Evolutionary conservation across 2,888 invertebrate species (phyloP), one percentile per base, ranked within the genome.

Genomic region (Dromius quadrimaculatus): DNA sequence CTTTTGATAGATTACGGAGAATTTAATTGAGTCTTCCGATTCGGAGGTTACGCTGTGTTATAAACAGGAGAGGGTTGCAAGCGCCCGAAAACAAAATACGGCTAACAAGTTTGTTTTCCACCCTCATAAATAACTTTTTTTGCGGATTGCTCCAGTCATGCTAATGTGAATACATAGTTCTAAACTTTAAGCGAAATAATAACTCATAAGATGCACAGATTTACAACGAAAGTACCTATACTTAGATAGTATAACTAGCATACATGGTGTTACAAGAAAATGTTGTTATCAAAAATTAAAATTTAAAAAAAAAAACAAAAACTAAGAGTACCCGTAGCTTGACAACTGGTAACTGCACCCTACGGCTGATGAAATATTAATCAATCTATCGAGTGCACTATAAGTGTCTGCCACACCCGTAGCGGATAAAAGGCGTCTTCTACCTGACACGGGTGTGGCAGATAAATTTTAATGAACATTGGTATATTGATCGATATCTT

Each of bases 21-120:
- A 54, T 54, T 54, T 54, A 54, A 54, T 54, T 54, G 50, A 54
- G 50, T 54, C 50, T 28, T 54, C 50, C 50, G 50, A 54, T 54
- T 54, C 50, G 50, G 13, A 11, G 38, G 41, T 41, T 41, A 8
- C 28, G 28, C 23, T 54, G 6, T 28, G 28, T 28, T 28, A 28
- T 28, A 28, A 28, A 28, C 4, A 28, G 28, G 28, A 8, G 4
- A 5, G 28, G 28, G 28, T 8, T 5, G 50, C 11, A 28, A 15
- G 23, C 28, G 50, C n/a, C n/a, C 11, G 28, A 43, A 9, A 11
- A 54, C 50, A 54, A 54, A 54, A 54, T 54, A 28, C 50, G 50
- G 50, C 50, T 54, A 54, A 54, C 50, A 54, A 54, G 50, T 54
- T 54, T 54, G 50, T 28, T 54, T 15, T 28, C 50, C 50, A 15